Conservation (phyloP, 1,140 invertebrate genomes). For the Drosophila arawakana region DNA sequence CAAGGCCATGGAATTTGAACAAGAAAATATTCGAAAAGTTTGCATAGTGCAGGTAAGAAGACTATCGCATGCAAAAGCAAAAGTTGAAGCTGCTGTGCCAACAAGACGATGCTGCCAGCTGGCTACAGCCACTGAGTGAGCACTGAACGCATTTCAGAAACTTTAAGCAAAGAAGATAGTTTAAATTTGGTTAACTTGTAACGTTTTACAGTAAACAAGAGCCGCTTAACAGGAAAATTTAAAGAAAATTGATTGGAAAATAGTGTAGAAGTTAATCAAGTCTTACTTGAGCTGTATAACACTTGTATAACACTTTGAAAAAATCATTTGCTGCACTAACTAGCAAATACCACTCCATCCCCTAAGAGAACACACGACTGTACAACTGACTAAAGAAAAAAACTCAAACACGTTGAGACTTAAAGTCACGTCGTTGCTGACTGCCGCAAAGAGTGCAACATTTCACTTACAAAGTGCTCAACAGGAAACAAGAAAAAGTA, state of each 20-base stretch:
- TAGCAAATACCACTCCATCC: background rate
- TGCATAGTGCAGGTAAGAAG: slow-evolving; percentile 8
- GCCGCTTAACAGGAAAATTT: background rate
- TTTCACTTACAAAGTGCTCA: slow-evolving; percentile 29
- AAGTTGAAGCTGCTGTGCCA: slow-evolving; percentile 5
- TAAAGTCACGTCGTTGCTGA: slow-evolving; percentile 18
- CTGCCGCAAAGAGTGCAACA: slow-evolving; percentile 37
- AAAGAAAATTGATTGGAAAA: background rate
- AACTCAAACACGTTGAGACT: background rate
- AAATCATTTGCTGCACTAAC: background rate
- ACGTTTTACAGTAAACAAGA: background rate
- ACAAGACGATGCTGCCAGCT: slow-evolving; percentile 25
- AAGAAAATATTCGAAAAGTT: slow-evolving; percentile 52
- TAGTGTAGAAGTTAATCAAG: no score
- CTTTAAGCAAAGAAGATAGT: background rate
- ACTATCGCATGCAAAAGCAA: slow-evolving; percentile 1
- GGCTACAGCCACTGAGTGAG: background rate
- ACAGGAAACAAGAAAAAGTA: slow-evolving; percentile 27
- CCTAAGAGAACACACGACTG: background rate
- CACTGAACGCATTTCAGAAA: background rate
- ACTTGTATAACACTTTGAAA: no score
- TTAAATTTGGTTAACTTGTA: background rate
- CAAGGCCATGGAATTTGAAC: slow-evolving; percentile 31
- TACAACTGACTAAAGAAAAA: background rate
- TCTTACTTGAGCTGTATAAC: background rate